Conservation (phyloP, 1,140 invertebrate genomes). For the Drosophila parvula region DNA sequence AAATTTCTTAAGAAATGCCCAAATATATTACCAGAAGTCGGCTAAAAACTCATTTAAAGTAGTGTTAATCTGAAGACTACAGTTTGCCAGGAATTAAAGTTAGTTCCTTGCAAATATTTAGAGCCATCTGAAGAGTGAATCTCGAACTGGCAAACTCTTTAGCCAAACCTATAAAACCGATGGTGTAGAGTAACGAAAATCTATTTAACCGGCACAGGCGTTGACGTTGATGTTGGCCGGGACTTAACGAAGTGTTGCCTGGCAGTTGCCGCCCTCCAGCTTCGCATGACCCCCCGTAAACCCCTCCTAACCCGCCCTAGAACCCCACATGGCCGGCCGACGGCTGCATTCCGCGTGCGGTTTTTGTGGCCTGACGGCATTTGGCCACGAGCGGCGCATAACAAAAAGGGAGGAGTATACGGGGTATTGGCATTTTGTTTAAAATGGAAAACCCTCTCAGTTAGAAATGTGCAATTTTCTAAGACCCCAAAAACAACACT, state of each 20-base stretch:
- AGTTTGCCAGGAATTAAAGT: background rate
- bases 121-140: background rate
- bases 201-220: constrained; percentile 78
- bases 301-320: background rate
- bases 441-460: constrained; percentile 58
- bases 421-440: constrained; percentile 37
- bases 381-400: constrained; percentile 71
- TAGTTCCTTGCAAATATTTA: background rate
- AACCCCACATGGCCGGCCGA: constrained; percentile 8
- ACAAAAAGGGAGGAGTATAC: constrained; percentile 34
- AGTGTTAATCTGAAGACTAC: no score
- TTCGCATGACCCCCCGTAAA: background rate
- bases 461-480: constrained; percentile 71
- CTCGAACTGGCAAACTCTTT: background rate
- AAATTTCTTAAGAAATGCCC: no score
- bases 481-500: constrained; percentile 32
- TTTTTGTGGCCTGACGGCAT: constrained; percentile 66
- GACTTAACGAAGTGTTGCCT: constrained; percentile 77
- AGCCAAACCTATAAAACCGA: background rate
- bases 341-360: constrained; percentile 68
- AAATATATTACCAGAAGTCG: no score
- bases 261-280: constrained; percentile 28
- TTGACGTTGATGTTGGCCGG: constrained; percentile 77
- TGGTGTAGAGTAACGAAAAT: constrained; percentile 44
- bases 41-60: no score